Evolutionary conservation across 2,113 vertebrate species (phyloP), one percentile per base, ranked within the genome.

Genomic region (Oreotrochilus melanogaster): DNA sequence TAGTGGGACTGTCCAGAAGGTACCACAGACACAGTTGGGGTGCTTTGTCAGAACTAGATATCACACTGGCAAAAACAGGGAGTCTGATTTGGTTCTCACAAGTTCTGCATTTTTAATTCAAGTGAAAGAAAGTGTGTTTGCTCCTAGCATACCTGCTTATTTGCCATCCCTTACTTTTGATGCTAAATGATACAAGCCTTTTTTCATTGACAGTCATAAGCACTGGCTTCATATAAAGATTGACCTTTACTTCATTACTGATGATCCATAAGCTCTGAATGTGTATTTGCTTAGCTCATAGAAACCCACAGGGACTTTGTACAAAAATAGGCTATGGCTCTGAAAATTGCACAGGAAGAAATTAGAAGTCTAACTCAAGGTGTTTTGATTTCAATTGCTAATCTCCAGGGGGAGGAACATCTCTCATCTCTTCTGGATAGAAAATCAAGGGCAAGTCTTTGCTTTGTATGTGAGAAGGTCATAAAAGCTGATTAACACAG

Each of bases 231-330:
- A 11, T 79, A 75, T 28, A 45, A 92, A 93, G 78, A 60, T 39
- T 90, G 93, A 89, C 92, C 78, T 88, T 95, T 95, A 91, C 81
- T 88, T 93, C 86, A 78, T 96, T 96, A 86, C 64, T 65, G 91
- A 73, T 4, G 18, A 80, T 91, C 84, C 86, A 21, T 58, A 72
- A 82, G 19, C 35, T 96, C 71, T 92, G 71, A 85, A 86, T 28
- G 47, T 91, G 54, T 81, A 28, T 93, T 89, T 93, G 31, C 79
- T 94, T 90, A 93, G 79, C 33, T 87, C 53, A n/a, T 3, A 66
- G 48, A 48, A 48, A 91, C 42, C 86, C 78, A 85, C 23, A 10
- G 88, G 58, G 86, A 93, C 65, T 82, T 83, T 18, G 57, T 39
- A 58, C 14, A 82, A 67, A 92, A 94, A 95, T 73, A 92, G 53